Percentiles rank a stretch among this genome's conserved stretches.
These are phyloP conservation scores for Sebastes ruberrimus DNA, from an alignment of 2,797 vertebrate genomes.

Conservation along the genomic window DNA sequence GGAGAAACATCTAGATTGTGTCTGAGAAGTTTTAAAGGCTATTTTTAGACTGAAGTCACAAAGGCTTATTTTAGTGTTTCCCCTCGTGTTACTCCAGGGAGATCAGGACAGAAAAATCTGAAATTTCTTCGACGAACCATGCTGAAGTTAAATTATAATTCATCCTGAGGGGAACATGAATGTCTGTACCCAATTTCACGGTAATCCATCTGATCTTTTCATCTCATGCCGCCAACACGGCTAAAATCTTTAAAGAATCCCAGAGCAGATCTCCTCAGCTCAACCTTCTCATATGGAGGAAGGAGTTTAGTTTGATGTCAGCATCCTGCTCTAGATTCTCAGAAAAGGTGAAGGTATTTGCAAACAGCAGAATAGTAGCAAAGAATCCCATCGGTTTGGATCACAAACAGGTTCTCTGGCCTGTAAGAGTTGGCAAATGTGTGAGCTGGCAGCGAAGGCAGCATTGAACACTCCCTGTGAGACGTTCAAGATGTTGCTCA, in stretches of 20 bases:
- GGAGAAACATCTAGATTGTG: neutral
- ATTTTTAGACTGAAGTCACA: neutral
- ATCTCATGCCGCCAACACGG: neutral
- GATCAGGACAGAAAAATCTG: neutral
- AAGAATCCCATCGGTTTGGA: constrained; percentile 6
- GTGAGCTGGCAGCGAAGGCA: neutral
- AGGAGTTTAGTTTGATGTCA: neutral
- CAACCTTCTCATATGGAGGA: neutral
- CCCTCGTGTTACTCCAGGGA: neutral
- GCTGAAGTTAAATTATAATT: neutral
- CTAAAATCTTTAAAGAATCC: neutral
- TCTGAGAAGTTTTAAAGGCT: neutral
- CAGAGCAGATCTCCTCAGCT: neutral
- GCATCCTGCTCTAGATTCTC: neutral
- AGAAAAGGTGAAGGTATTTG: neutral
- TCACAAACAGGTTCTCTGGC: constrained; percentile 11
- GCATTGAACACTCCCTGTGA: neutral
- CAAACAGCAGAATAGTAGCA: neutral
- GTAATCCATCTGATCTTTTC: neutral
- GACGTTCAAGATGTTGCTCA: constrained; percentile 13
- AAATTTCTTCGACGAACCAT: neutral
- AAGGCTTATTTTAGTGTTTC: neutral
- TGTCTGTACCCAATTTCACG: neutral
- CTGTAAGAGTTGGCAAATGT: neutral
- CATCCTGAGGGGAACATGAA: neutral